These are phyloP conservation scores for Eumeta japonica DNA, from an alignment of 1,140 invertebrate species.

Conservation along the genomic window DNA sequence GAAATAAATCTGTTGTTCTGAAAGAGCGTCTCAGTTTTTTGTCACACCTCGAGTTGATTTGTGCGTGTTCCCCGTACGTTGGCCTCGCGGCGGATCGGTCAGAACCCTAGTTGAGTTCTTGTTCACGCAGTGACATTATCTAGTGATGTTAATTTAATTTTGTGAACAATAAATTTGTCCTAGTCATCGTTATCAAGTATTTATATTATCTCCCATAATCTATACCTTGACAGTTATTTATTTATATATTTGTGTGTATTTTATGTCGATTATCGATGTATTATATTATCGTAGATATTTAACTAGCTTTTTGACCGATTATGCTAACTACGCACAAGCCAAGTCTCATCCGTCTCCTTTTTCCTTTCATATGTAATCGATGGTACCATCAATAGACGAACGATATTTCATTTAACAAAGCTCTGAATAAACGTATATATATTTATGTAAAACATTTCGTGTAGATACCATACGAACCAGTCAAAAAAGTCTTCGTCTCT, in stretches of 20 bases:
- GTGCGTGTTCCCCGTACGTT: conserved; percentile 19
- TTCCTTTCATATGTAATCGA: too few species aligned
- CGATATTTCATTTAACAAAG: conserved; percentile 17
- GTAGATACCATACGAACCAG: too few species aligned
- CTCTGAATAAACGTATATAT: too few species aligned
- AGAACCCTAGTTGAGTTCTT: conserved; percentile 36
- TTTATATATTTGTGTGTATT: conserved; percentile 14
- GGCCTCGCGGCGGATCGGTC: conserved; percentile 31
- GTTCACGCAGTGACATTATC: conserved; percentile 54
- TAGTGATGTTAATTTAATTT: conserved; percentile 58
- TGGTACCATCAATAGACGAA: too few species aligned
- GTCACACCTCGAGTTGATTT: conserved; percentile 33
- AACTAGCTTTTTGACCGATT: conserved; percentile 55
- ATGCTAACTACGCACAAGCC: conserved; percentile 46
- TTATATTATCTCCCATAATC: conserved; percentile 28
- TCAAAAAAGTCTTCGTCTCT: too few species aligned
- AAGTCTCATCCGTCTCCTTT: conserved; percentile 20
- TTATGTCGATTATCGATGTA: neutral
- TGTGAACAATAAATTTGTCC: conserved; percentile 40
- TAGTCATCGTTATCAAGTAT: conserved; percentile 42
- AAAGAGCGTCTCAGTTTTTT: conserved; percentile 48
- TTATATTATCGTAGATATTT: conserved; percentile 16
- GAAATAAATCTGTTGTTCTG: conserved; percentile 57
- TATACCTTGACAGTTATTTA: conserved; percentile 19
- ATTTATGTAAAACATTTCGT: too few species aligned